Evolutionary conservation across 2,888 invertebrate genomes (phyloP), one percentile per base, ranked within the genome.

Genomic region (Drosophila meridionalis): DNA sequence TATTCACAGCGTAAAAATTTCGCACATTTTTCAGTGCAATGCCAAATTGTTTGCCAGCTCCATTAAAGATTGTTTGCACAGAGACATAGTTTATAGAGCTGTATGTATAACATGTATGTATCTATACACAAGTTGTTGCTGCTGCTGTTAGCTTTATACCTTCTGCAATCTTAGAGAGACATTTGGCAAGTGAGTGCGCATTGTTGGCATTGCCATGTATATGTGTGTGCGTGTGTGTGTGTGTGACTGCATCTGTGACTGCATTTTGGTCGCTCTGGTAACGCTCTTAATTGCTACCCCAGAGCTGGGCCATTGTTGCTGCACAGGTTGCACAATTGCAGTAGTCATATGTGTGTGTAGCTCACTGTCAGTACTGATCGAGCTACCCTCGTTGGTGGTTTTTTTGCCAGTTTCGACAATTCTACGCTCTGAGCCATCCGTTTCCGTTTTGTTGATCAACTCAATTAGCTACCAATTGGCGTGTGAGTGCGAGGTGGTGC

Each of bases 381-480:
- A 58, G 58, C 70, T 48, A 60, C 74, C 68, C 78, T 81, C 82
- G 82, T 50, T 48, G 32, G 12, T 26, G n/a, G 38, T 42, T n/a
- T 38, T 38, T 20, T 40, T 60, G 45, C 26, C 9, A 20, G 34
- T 40, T 56, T n/a, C 4, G 9, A 61, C 50, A 26, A 72, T 77
- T 76, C 67, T 81, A 64, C 58, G 58, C 30, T 64, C 14, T 71
- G 61, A 58, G 65, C 64, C 56, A 48, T 60, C 66, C 60, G 63
- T 69, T 79, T 79, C 73, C 68, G 78, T 69, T 78, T 79, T 79
- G 79, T 90, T 82, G 88, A 90, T 90, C 75, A 73, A 82, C 69
- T 26, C 73, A 89, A 85, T 85, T 90, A 90, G 86, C 61, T 72
- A 77, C 57, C 73, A 82, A 67, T 82, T 82, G 85, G 63, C 82